Evolutionary conservation across 2,113 vertebrate species (phyloP).

Genomic region (Hypocryptadius cinnamomeus): DNA sequence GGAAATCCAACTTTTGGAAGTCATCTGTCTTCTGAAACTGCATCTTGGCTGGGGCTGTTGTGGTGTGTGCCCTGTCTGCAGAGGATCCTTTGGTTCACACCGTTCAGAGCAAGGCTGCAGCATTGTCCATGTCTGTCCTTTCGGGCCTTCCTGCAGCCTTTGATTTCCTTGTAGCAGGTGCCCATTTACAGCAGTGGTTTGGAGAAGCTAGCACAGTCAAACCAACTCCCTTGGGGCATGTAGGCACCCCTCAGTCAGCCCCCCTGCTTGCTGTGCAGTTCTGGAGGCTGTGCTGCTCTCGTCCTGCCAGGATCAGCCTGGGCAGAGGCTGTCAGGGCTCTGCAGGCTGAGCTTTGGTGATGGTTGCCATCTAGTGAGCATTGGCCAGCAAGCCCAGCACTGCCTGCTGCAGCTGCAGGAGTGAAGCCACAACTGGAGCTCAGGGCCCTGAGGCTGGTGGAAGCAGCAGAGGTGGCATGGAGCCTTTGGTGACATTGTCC

Average conservation of each 20-base stretch:
- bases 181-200: not conserved
- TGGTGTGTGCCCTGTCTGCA: not conserved
- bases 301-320: not conserved
- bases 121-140: not conserved
- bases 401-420: not conserved
- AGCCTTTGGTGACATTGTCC: not conserved
- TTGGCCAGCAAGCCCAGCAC: not conserved
- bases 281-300: not conserved
- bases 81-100: not conserved
- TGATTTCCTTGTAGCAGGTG: not conserved
- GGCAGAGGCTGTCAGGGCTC: not conserved
- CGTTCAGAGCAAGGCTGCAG: not conserved
- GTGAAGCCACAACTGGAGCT: not conserved
- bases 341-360: not conserved
- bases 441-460: not conserved
- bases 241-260: not conserved
- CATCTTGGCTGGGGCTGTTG: not conserved
- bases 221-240: not conserved
- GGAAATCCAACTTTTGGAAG: not conserved
- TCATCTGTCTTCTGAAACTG: not conserved
- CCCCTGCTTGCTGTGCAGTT: not conserved
- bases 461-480: not conserved
- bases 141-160: not conserved
- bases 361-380: constrained; percentile 49
- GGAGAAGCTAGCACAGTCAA: not conserved